Base-by-base conservation (phyloP, 2,888 invertebrate genomes). In the Orthosia gothica region DNA sequence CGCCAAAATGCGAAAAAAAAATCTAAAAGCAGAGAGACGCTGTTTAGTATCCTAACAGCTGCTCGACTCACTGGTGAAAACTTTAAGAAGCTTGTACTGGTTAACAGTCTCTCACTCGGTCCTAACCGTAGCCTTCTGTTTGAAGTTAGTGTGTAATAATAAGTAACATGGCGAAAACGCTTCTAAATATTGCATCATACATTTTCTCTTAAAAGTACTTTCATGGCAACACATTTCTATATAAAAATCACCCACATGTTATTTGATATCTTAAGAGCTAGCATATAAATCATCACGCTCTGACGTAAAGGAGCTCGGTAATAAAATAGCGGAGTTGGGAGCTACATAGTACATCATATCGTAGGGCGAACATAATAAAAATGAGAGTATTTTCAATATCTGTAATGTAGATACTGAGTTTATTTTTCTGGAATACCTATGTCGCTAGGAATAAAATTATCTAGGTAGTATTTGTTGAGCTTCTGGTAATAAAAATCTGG, bases 211-310 rank as follows among this genome's bases (percentile, higher is more conserved):
- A 13, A 70, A 26, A 54, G 20, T 40, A n/a, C 59, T 59, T 52
- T 45, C 58, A 49, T 47, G 70, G 52, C 65, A 76, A 74, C 61
- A 87, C 16, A 57, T 64, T 70, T 69, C 50, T 82, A 61, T 64
- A 80, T 77, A 78, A 80, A 76, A 77, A 71, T 69, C 74, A 58
- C 50, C 40, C 66, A 66, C 64, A 50, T 69, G 86, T 70, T 80
- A 80, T 70, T 72, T 66, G 75, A 85, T 85, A 82, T 87, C 83
- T 74, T 80, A 78, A 83, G 80, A 85, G 83, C 77, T 45, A 69
- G 58, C 69, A 45, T 67, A 85, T 85, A 85, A 85, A 85, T 85
- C 85, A 85, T 87, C 61, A 57, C 69, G 63, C n/a, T 68, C 32
- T 85, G 85, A 85, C 87, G 83, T 76, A 70, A 69, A 70, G 79